Conservation (phyloP, 1,140 invertebrate species). For the Popillia japonica region DNA sequence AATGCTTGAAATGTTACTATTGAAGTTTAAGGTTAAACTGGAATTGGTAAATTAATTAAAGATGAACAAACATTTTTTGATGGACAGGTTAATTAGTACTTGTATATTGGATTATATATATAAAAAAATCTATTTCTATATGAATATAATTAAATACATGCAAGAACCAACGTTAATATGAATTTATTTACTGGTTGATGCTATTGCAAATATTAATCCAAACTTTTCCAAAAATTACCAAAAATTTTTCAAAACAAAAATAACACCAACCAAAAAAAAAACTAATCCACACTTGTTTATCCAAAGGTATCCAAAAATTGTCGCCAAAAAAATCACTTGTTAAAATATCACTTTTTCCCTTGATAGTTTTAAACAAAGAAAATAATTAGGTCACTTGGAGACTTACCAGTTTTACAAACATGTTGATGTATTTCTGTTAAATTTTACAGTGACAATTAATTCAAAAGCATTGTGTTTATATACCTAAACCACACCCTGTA, state of each 20-base stretch:
- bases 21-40: too few species aligned
- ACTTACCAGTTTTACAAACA: slow-evolving; percentile 62
- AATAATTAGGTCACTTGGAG: slow-evolving; percentile 3
- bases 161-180: too few species aligned
- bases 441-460: slow-evolving; percentile 54
- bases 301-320: slow-evolving; percentile 30
- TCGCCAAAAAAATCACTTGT: slow-evolving; percentile 11
- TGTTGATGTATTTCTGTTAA: slow-evolving; percentile 56
- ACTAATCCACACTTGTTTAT: background rate
- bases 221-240: background rate
- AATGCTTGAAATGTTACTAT: too few species aligned
- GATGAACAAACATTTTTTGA: too few species aligned
- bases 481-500: slow-evolving; percentile 58
- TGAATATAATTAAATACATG: too few species aligned
- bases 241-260: background rate
- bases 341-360: background rate
- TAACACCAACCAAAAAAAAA: background rate
- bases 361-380: slow-evolving; percentile 4
- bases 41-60: too few species aligned
- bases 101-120: too few species aligned
- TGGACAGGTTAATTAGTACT: too few species aligned
- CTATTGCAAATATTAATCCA: too few species aligned
- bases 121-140: too few species aligned
- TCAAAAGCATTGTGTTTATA: slow-evolving; percentile 56
- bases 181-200: too few species aligned